Evolutionary conservation across 2,797 vertebrate species (phyloP), one percentile per base, ranked within the genome.

Genomic region (Todus mexicanus): DNA sequence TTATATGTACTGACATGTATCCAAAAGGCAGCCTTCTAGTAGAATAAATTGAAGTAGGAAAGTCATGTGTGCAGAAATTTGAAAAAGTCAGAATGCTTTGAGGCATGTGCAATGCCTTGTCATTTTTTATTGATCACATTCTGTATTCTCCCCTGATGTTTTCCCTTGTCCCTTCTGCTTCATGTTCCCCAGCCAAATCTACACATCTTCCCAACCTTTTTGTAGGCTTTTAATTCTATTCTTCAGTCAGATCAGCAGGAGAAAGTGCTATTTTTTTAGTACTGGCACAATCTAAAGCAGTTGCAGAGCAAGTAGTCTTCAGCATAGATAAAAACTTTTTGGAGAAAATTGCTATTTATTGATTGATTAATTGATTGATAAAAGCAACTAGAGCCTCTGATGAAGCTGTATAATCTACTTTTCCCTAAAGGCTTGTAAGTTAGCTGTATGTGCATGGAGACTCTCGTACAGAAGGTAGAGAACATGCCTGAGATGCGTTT

Each of bases 1-100:
- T 69, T 3, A 0, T 35, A 4, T 1, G 6, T 59, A 11, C 29
- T 45, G 69, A 7, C 53, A 31, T 33, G 17, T 18, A 1, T 75
- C 1, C 2, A 37, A 61, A 91, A 65, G 33, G 7, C 31, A 71
- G 21, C 27, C 42, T 88, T 60, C 43, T 79, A 15, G 78, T 21
- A 66, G 40, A 77, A 57, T 48, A 60, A 69, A 54, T 72, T 59
- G 7, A 64, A 71, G 21, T 21, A 53, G 22, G 25, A 22, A 33
- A 57, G 45, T 50, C 25, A 74, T 71, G 25, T 14, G 15, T 59
- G 35, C 0, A 2, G 59, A 74, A 54, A 51, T 53, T n/a, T 74
- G 45, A 53, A 61, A 8, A 82, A 75, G 18, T 45, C 37, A 37
- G 42, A 72, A 70, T 76, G 27, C 37, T 76, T 6, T 83, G 61